phyloP scores from a whole-genome alignment of 2,113 vertebrate species.

The Hiodon tergisus region DNA sequence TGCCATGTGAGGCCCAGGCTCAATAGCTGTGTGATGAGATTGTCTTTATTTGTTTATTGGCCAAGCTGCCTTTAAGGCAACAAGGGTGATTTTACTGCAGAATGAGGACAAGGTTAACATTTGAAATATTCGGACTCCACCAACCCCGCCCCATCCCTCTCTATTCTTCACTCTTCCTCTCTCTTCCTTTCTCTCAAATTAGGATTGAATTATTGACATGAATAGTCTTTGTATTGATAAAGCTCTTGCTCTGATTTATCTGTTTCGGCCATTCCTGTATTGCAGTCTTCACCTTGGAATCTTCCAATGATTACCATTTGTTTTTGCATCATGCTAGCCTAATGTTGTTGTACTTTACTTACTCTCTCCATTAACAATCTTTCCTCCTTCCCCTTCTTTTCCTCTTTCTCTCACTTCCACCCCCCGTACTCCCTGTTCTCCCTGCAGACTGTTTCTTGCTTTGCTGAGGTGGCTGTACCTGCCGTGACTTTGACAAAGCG shows the following conservation, averaged over 20 bases:
- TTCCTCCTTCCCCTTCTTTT: neutral
- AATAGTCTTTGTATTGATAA: neutral
- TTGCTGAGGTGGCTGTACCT: slow-evolving; percentile 68
- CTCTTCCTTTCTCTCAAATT: slow-evolving; percentile 5
- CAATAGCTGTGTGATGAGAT: neutral
- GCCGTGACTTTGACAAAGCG: slow-evolving; percentile 69
- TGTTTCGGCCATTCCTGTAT: neutral
- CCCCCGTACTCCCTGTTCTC: slow-evolving; percentile 15
- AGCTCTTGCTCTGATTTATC: neutral
- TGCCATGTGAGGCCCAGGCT: neutral
- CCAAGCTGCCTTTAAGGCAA: slow-evolving; percentile 1
- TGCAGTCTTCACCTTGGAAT: neutral
- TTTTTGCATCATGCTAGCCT: neutral
- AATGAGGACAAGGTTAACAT: slow-evolving; percentile 22
- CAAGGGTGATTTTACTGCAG: neutral
- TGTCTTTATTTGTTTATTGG: neutral
- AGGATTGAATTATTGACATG: slow-evolving; percentile 24
- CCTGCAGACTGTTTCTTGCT: slow-evolving; percentile 46
- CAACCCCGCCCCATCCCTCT: slow-evolving; percentile 26
- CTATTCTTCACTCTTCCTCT: slow-evolving; percentile 23
- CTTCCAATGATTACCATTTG: neutral
- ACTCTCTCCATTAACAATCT: neutral
- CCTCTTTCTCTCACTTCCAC: neutral
- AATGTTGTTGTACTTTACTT: neutral
- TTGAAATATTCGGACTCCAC: slow-evolving; percentile 25